phyloP scores from a whole-genome alignment of 2,888 invertebrate species.

The Amblyjoppa fuscipennis region DNA sequence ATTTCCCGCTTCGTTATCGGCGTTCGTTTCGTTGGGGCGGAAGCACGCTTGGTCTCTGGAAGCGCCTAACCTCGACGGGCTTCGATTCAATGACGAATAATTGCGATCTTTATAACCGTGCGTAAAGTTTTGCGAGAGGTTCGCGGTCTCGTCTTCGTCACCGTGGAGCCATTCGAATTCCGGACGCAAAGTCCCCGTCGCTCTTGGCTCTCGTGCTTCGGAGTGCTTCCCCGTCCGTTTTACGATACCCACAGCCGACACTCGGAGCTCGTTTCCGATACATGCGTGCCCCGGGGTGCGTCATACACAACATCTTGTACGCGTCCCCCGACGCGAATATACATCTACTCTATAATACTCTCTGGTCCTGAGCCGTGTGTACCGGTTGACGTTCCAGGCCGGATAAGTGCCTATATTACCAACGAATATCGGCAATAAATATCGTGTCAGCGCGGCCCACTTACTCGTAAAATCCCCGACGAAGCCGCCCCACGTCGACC shows the following conservation, averaged over 20 bases:
- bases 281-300: conserved; percentile 45
- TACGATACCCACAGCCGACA: conserved; percentile 50
- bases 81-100: conserved; percentile 69
- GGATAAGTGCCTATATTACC: conserved; percentile 75
- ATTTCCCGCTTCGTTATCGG: conserved; percentile 44
- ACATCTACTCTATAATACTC: conserved; percentile 44
- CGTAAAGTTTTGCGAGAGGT: conserved; percentile 36
- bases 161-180: conserved; percentile 57
- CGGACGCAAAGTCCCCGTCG: conserved; percentile 42
- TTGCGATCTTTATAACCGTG: conserved; percentile 67
- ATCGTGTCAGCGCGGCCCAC: conserved; percentile 76
- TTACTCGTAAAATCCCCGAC: conserved; percentile 77
- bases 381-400: conserved; percentile 63
- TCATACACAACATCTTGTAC: conserved; percentile 40
- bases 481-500: conserved; percentile 52
- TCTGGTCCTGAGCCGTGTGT: conserved; percentile 33
- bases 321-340: conserved; percentile 32
- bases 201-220: conserved; percentile 23
- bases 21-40: conserved; percentile 32
- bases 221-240: conserved; percentile 44
- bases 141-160: conserved; percentile 35
- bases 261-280: conserved; percentile 47
- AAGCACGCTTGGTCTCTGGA: not conserved
- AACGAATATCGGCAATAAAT: conserved; percentile 79
- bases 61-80: conserved; percentile 57